Evolutionary conservation across 2,888 invertebrate genomes (phyloP).

Genomic region (Gymnocheta viridis): DNA sequence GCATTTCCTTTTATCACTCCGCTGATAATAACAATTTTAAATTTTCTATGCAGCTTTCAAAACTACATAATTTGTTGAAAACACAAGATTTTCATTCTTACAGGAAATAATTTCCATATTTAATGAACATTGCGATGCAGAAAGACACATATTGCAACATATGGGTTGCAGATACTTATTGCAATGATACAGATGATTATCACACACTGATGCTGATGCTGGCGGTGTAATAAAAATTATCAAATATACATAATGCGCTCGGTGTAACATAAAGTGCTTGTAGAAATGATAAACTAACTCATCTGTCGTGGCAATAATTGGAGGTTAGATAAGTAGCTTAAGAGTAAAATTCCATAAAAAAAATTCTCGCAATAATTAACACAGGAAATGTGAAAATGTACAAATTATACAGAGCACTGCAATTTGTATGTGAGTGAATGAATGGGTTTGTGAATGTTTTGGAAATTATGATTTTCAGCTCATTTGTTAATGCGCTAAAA

Average conservation of each 20-base stretch:
- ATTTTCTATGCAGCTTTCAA: neutral
- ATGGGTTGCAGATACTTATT: neutral
- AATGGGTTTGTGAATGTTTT: neutral
- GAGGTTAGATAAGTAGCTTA: constrained; percentile 52
- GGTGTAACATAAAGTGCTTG: neutral
- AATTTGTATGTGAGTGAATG: neutral
- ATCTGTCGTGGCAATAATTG: constrained; percentile 50
- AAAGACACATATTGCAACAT: constrained; percentile 13
- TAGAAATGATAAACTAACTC: neutral
- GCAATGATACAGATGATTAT: constrained; percentile 29
- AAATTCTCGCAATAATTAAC: constrained; percentile 53
- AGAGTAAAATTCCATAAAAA: constrained; percentile 39
- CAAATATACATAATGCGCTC: constrained; percentile 11
- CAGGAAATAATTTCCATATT: constrained; percentile 13
- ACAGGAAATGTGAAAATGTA: constrained; percentile 34
- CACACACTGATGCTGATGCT: constrained; percentile 12
- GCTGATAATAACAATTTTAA: too few species aligned
- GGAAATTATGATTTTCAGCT: constrained; percentile 26
- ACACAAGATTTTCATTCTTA: neutral
- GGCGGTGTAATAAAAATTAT: constrained; percentile 47
- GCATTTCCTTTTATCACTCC: too few species aligned
- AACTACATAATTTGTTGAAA: neutral
- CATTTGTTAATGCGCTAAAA: constrained; percentile 37
- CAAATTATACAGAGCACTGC: constrained; percentile 1
- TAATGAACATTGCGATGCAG: constrained; percentile 14